Evolutionary conservation across 2,797 vertebrate species (phyloP), one percentile per base, ranked within the genome.

Genomic region (Enteromius argenteus): DNA sequence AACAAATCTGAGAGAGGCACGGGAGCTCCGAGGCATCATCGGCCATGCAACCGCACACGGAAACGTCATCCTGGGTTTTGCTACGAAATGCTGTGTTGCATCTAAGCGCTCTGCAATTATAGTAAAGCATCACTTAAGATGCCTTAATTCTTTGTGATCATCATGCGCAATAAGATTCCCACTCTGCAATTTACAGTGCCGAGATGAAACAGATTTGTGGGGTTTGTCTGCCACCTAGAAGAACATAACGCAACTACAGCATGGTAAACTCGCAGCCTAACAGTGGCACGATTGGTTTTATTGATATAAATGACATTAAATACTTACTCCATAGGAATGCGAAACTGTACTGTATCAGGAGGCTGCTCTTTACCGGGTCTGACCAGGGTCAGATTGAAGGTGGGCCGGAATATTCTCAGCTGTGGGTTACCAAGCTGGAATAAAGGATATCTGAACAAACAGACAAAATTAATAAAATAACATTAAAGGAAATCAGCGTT

Each of bases 301-400:
- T 27, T 71, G 2, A 7, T 6, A 42, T 5, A 27, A 67, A 19
- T 32, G 5, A 35, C 1, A 6, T 11, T 19, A 3, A 79, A 37
- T 30, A 96, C 98, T 99, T 95, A 99, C 98, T 96, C 95, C 95
- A 99, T 92, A n/a, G 98, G 95, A 85, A 99, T 91, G 60, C 96
- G 96, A 92, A 99, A 99, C 91, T 99, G 98, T 83, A 95, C 97
- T 0, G 96, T 98, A 84, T 99, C 97, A 62, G 95, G 92, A 0
- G 96, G 97, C 91, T 96, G 96, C 32, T 95, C 95, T 62, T 92
- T 94, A n/a, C 97, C 97, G 0, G 98, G 98, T 90, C 96, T 95
- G 90, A 99, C 97, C 49, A 97, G 91, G 4, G 93, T 96, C 89
- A 99, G 90, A 90, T 93, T 96, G 92, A 97, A 99, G 89, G 96